Evolutionary conservation across 2,888 invertebrate species (phyloP), one percentile per base, ranked within the genome.

Genomic region (Chironomus riparius): DNA sequence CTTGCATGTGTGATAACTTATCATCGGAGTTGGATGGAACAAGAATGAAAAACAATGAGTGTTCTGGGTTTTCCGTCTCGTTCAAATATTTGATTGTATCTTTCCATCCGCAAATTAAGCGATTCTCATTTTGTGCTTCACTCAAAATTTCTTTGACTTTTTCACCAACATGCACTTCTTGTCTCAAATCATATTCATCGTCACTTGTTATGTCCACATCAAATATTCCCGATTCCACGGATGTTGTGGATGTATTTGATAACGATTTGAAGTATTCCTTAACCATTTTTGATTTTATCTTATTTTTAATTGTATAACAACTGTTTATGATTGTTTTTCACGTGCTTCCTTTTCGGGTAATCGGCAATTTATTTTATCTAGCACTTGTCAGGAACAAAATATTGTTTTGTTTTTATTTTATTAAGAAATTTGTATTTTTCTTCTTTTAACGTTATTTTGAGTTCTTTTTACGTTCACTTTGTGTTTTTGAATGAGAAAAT

Each of bases 1-100:
- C 90, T 80, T 92, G 92, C 87, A 92, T 91, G 81, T 92, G 92
- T 5, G 90, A 90, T 4, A 91, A 90, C 38, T 91, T 89, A 82
- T 92, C 92, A 4, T 90, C 91, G 48, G 87, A 88, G 70, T 87
- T 85, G 24, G 90, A 88, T 76, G 88, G 88, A 0, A 91, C 89
- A 18, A 92, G 87, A 65, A 92, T 83, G 80, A 92, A 92, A 80
- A 91, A 88, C 0, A 91, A 85, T 0, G 90, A 89, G 5, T 89
- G 88, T 77, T 88, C 87, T 12, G 84, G 82, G 1, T 80, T 79
- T 72, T 83, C 83, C 61, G 84, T 82, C 7, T 84, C 80, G 75
- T 81, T 81, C 10, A 74, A 68, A 28, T 68, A 47, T 61, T 83
- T 83, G 76, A 83, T 82, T 70, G 82, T 82, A 1, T 81, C 83